Base-by-base conservation (phyloP, 2,113 vertebrate species). In the Anas platyrhynchos region DNA sequence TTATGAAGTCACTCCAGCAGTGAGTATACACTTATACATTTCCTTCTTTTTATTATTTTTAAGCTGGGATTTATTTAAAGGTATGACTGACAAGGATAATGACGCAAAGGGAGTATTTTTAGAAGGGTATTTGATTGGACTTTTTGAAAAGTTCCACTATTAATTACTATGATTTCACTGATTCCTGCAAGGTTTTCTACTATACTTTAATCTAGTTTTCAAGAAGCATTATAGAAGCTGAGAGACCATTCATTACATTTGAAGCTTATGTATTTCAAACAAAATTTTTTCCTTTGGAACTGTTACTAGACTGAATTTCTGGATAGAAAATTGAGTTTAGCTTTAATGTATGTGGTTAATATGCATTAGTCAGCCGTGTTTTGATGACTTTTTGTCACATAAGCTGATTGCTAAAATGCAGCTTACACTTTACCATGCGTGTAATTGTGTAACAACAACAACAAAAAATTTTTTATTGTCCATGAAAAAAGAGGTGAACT, bases 41-140 rank as follows among this genome's bases (percentile, higher is more conserved):
- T 94, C 67, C 50, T 91, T 68, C 17, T 81, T 93, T 71, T 71
- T 67, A 34, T 78, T 92, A 74, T 44, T 93, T 95, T 96, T 78
- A 76, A 81, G 38, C 1, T n/a, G 12, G 9, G 25, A 78, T 94
- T 96, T 90, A 86, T 89, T 86, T 89, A 59, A 89, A 89, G 18
- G 22, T 73, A 63, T 85, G 41, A 89, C 25, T 88, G 48, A 66
- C 62, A 96, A 78, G 8, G 61, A 86, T 87, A 91, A 81, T 81
- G 32, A 91, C 1, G 3, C 36, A 56, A 43, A 44, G 4, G 5
- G 16, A 83, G 22, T 89, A 74, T 32, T 92, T 90, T 83, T 73
- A 91, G 41, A 85, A 76, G 25, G 10, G 1, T 25, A 36, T 67
- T 89, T 91, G 80, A 80, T 44, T 75, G 31, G 63, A 67, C 17